Percentiles rank a stretch among this genome's conserved stretches.
These are phyloP conservation scores for Semicossyphus pulcher DNA, from an alignment of 2,113 vertebrate genomes.

Conservation along the genomic window DNA sequence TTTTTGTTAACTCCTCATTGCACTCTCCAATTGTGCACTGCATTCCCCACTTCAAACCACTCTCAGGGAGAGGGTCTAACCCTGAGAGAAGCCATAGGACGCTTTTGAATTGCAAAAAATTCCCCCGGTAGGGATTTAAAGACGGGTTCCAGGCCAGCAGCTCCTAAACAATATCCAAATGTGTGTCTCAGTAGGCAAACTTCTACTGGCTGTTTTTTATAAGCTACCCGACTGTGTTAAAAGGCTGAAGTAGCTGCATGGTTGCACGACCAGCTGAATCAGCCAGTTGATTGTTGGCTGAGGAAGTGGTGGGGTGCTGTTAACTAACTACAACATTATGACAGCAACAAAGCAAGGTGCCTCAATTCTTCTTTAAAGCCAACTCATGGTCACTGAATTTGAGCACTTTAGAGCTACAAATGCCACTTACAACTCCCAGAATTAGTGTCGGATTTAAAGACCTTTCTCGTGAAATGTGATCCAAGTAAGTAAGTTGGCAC, in stretches of 20 bases:
- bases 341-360: background rate
- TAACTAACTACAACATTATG: background rate
- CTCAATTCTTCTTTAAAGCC: background rate
- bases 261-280: constrained; percentile 33
- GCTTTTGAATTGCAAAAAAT: constrained; percentile 28
- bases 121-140: constrained; percentile 23
- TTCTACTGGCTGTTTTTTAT: constrained; percentile 8
- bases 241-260: constrained; percentile 23
- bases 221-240: constrained; percentile 34
- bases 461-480: constrained; percentile 50
- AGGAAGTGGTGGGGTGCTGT: background rate
- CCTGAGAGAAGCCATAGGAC: background rate
- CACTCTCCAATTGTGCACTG: background rate
- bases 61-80: background rate
- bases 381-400: background rate
- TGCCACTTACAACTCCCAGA: background rate
- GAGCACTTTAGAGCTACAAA: background rate
- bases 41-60: constrained; percentile 24
- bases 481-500: constrained; percentile 15
- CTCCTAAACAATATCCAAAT: constrained; percentile 39
- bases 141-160: constrained; percentile 25
- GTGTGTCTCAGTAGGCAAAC: constrained; percentile 30
- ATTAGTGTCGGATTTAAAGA: constrained; percentile 36
- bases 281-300: constrained; percentile 3
- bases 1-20: constrained; percentile 17